Evolutionary conservation across 1,140 invertebrate genomes (phyloP).

Genomic region (Holotrichia oblita): DNA sequence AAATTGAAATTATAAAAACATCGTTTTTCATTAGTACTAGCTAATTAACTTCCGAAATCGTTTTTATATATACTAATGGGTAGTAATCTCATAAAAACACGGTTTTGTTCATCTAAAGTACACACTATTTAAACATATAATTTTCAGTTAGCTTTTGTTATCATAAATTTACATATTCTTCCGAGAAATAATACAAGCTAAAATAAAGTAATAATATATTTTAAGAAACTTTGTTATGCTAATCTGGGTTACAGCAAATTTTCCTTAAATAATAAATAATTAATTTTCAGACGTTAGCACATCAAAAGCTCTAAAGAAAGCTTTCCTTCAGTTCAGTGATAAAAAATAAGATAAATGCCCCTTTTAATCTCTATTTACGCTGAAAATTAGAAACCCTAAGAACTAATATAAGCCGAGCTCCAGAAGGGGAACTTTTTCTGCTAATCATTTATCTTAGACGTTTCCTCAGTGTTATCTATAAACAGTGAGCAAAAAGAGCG

Average conservation of each 20-base stretch:
- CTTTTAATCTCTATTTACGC: constrained; percentile 37
- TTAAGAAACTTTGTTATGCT: background rate
- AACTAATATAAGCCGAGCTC: constrained; percentile 33
- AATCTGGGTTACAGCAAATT: background rate
- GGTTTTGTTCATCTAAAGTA: too few relatives aligned
- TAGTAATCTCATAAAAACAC: too few relatives aligned
- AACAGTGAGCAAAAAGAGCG: constrained; percentile 31
- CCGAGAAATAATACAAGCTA: too few relatives aligned
- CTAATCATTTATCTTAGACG: constrained; percentile 37
- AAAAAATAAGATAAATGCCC: constrained; percentile 37
- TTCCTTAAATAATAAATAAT: constrained; percentile 39
- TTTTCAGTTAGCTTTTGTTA: too few relatives aligned
- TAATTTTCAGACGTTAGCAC: constrained; percentile 8
- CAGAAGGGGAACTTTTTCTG: constrained; percentile 32
- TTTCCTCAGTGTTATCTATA: constrained; percentile 37
- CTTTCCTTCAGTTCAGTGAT: background rate
- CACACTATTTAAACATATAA: too few relatives aligned
- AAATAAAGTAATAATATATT: too few relatives aligned
- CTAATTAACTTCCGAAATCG: too few relatives aligned
- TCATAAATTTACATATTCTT: too few relatives aligned
- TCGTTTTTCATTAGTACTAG: too few relatives aligned
- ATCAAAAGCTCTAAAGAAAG: constrained; percentile 1
- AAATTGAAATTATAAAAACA: too few relatives aligned
- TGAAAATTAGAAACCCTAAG: constrained; percentile 37
- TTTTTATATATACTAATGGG: too few relatives aligned